Evolutionary conservation across 1,140 invertebrate species (phyloP), one percentile per base, ranked within the genome.

Genomic region (Amphibalanus amphitrite): DNA sequence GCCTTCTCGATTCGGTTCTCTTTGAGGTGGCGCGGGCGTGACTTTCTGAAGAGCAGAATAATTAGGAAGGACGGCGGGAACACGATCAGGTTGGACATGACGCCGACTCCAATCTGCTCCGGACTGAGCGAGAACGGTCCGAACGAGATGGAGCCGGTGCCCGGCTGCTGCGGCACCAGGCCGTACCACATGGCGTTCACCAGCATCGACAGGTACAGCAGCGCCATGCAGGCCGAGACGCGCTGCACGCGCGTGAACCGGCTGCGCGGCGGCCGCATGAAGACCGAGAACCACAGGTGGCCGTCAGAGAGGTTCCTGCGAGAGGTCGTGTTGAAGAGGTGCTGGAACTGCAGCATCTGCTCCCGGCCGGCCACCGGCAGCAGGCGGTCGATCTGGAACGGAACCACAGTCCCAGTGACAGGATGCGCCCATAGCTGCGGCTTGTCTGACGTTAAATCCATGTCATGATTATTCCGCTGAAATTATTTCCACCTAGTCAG

Each of bases 171-270:
- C 0, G 75, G 72, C 33, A 77, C 77, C 71, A 74, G 74, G 72
- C 78, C 74, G 71, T 85, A 85, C 77, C 83, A 85, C 82, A 86
- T 83, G 33, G 84, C 84, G 75, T 84, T 85, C n/a, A 82, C 79
- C 72, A 86, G 73, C 84, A 86, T 85, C 47, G 81, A 81, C 0
- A 84, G 75, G 69, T 81, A 84, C 6, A 85, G 77, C n/a, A 85
- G 78, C 67, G 81, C 81, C 73, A 84, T 79, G 74, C 84, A 85
- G 69, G 82, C 83, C 10, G 83, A 83, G n/a, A 84, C 79, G 47
- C 84, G 74, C 77, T 86, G 82, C 3, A 79, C 74, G 69, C 82
- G 73, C 3, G 83, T 84, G 73, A 85, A 85, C 30, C 83, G 76
- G 67, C 82, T 84, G 65, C 81, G 76, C 6, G 83, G 80, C 23